These are phyloP conservation scores for Pholis gunnellus DNA, from an alignment of 2,113 vertebrate genomes.

Conservation along the genomic window DNA sequence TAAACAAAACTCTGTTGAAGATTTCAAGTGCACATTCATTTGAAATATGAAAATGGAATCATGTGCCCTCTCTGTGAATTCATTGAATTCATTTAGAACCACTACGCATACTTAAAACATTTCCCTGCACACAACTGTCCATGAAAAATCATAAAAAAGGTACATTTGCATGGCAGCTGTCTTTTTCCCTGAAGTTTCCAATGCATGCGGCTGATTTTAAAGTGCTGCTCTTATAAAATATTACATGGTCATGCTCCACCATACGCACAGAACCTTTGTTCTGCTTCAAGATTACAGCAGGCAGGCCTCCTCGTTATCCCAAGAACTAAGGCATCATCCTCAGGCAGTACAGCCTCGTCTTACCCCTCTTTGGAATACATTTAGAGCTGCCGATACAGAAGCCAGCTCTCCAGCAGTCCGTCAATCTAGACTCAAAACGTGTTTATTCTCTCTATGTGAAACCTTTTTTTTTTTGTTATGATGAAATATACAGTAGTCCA, in stretches of 20 bases:
- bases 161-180: constrained; percentile 16
- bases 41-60: constrained; percentile 41
- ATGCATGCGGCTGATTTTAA: background rate
- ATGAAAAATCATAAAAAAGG: constrained; percentile 35
- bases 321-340: constrained; percentile 31
- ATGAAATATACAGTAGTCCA: background rate
- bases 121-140: background rate
- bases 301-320: constrained; percentile 12
- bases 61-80: constrained; percentile 16
- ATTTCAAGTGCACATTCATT: constrained; percentile 23
- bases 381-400: background rate
- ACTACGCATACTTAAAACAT: constrained; percentile 10
- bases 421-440: constrained; percentile 7
- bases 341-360: constrained; percentile 11
- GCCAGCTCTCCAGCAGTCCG: background rate
- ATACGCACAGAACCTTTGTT: constrained; percentile 19
- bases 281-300: constrained; percentile 15
- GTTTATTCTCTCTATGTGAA: constrained; percentile 11
- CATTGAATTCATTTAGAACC: constrained; percentile 9
- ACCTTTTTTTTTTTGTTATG: constrained; percentile 13
- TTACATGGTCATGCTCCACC: constrained; percentile 6
- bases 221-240: constrained; percentile 6
- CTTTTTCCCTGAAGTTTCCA: background rate
- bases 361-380: constrained; percentile 9
- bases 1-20: constrained; percentile 17